Evolutionary conservation across 2,888 invertebrate genomes (phyloP).

Genomic region (Spilosoma lubricipeda): DNA sequence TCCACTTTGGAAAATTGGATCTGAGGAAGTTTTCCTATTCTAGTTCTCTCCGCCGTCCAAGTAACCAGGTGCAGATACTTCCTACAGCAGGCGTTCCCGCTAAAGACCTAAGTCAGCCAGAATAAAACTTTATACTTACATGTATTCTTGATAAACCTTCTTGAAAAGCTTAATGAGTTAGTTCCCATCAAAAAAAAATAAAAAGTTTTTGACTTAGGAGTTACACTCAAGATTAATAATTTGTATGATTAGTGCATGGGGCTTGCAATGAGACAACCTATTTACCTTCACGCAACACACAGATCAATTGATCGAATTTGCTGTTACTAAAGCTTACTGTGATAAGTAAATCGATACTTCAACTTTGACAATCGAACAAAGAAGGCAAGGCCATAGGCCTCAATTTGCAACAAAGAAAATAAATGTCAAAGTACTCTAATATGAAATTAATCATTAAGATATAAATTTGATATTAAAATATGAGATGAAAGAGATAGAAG

Average conservation of each 20-base stretch:
- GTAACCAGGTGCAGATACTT: no score
- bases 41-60: no score
- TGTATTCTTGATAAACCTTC: background rate
- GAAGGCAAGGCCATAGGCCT: slow-evolving; percentile 43
- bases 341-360: slow-evolving; percentile 47
- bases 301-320: slow-evolving; percentile 59
- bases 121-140: background rate
- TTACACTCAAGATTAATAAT: background rate
- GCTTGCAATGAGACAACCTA: slow-evolving; percentile 73
- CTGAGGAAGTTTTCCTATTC: no score
- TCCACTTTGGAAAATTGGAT: background rate
- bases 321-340: slow-evolving; percentile 34
- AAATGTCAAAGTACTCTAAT: slow-evolving; percentile 47
- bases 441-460: slow-evolving; percentile 22
- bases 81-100: no score
- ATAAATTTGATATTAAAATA: slow-evolving; percentile 19
- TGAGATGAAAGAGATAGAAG: background rate
- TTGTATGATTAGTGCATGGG: slow-evolving; percentile 31
- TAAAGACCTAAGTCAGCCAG: no score
- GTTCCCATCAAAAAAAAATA: background rate
- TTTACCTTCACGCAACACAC: slow-evolving; percentile 69
- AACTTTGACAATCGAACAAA: slow-evolving; percentile 54
- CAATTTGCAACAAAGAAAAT: slow-evolving; percentile 35
- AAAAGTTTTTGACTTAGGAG: background rate
- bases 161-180: no score